Evolutionary conservation across 2,797 vertebrate species (phyloP).

Genomic region (Aythya fuligula): DNA sequence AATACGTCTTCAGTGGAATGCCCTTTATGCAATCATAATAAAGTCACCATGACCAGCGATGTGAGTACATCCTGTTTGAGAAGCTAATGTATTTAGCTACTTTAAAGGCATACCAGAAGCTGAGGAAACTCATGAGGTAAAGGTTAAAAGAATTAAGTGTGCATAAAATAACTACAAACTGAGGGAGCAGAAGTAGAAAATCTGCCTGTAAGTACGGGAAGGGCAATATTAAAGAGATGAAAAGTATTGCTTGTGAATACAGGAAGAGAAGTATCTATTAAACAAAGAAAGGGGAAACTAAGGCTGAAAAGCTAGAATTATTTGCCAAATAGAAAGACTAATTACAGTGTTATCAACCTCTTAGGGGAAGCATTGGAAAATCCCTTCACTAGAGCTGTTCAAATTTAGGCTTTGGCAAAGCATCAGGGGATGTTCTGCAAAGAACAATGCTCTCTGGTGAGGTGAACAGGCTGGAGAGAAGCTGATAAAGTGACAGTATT

Average conservation of each 20-base stretch:
- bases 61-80: background rate
- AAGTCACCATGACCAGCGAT: background rate
- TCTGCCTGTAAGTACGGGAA: background rate
- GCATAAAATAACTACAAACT: background rate
- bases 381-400: slow-evolving; percentile 40
- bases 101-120: background rate
- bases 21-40: slow-evolving; percentile 38
- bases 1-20: slow-evolving; percentile 20
- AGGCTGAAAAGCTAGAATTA: slow-evolving; percentile 28
- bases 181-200: background rate
- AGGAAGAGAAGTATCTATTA: background rate
- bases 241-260: background rate
- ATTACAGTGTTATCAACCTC: slow-evolving; percentile 45
- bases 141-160: slow-evolving; percentile 43
- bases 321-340: slow-evolving; percentile 52
- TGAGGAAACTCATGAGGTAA: background rate
- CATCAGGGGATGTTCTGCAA: background rate
- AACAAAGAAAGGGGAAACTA: slow-evolving; percentile 23
- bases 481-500: slow-evolving; percentile 53
- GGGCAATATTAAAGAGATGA: background rate
- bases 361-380: slow-evolving; percentile 38
- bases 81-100: background rate
- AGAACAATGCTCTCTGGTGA: slow-evolving; percentile 56
- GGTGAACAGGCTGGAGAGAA: slow-evolving; percentile 50
- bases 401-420: slow-evolving; percentile 45